phyloP scores from a whole-genome alignment of 2,797 vertebrate genomes.

The Galaxias olidus region DNA sequence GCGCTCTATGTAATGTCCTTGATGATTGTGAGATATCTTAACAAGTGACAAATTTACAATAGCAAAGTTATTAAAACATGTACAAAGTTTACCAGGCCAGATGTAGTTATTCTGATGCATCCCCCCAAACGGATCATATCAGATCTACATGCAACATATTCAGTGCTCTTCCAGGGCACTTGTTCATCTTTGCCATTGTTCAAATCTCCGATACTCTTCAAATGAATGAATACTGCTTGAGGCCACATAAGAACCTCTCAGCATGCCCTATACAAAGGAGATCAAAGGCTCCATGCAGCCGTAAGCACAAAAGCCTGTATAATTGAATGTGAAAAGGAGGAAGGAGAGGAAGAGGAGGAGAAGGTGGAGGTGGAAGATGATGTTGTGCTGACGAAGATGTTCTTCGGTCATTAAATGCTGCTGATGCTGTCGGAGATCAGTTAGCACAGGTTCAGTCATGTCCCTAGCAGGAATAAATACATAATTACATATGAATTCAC shows the following conservation, averaged over 20 bases:
- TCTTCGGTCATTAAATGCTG: too few species aligned
- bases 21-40: slow-evolving; percentile 46
- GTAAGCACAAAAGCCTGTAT: background rate
- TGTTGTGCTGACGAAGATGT: background rate
- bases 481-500: too few species aligned
- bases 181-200: background rate
- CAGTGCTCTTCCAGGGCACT: too few species aligned
- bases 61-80: slow-evolving; percentile 15
- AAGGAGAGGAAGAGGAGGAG: background rate
- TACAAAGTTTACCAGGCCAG: background rate
- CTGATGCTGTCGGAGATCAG: too few species aligned
- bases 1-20: slow-evolving; percentile 23
- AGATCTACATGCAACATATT: too few species aligned
- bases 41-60: slow-evolving; percentile 43
- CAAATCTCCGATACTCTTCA: background rate
- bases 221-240: background rate
- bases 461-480: too few species aligned
- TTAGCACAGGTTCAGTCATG: too few species aligned
- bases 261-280: too few species aligned
- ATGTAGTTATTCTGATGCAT: too few species aligned
- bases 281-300: background rate
- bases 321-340: background rate
- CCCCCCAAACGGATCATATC: too few species aligned
- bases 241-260: too few species aligned
- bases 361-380: background rate